A percentile compares a stretch with the other conserved stretches of the same genome.
Conservation (phyloP, 2,113 vertebrate genomes). For the Cheilinus undulatus region DNA sequence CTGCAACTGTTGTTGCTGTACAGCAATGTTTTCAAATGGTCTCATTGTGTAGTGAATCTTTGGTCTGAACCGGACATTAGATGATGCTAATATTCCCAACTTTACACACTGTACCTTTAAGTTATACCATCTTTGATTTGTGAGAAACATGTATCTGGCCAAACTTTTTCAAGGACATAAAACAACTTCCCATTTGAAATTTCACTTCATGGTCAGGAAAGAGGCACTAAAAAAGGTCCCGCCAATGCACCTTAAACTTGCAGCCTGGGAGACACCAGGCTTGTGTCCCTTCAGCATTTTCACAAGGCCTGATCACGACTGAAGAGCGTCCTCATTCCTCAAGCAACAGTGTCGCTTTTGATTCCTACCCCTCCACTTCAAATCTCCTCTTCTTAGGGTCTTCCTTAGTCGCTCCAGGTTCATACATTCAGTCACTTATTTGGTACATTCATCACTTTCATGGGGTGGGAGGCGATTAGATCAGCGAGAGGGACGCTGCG, state of each 20-base stretch:
- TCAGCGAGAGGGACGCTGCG: conserved; percentile 22
- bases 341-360: conserved; percentile 1
- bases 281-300: conserved; percentile 3
- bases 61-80: too few relatives aligned
- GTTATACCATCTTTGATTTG: conserved; percentile 12
- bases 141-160: conserved; percentile 13
- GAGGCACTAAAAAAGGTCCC: conserved; percentile 50
- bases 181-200: conserved; percentile 23
- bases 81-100: too few relatives aligned
- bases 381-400: conserved; percentile 2
- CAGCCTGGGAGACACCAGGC: conserved; percentile 14
- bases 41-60: too few relatives aligned
- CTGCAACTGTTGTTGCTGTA: too few relatives aligned
- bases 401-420: conserved; percentile 27
- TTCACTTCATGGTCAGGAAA: conserved; percentile 24
- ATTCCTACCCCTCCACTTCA: not conserved
- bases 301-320: conserved; percentile 20
- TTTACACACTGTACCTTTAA: too few relatives aligned
- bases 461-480: conserved; percentile 17
- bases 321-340: conserved; percentile 21
- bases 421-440: conserved; percentile 69
- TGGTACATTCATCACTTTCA: conserved; percentile 69
- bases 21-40: too few relatives aligned
- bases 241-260: conserved; percentile 8
- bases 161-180: conserved; percentile 16